Percentiles rank a stretch among this genome's conserved stretches.
These are phyloP conservation scores for Antedon mediterranea DNA, from an alignment of 53 echinoderm and acorn worm genomes.

Conservation along the genomic window DNA sequence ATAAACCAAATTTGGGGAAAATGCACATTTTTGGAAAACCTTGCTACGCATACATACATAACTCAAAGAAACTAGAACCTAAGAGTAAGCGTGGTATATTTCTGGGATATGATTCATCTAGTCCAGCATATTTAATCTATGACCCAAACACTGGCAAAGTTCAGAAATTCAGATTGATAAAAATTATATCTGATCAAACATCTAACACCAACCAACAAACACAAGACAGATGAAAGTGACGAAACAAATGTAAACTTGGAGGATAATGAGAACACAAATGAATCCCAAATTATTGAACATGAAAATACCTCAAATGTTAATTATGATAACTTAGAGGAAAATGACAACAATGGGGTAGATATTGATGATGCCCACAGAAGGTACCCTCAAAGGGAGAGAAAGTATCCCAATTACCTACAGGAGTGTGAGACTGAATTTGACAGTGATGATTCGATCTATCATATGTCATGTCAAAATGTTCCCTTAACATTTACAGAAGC, in stretches of 20 bases:
- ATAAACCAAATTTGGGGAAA: background rate
- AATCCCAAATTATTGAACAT: no score
- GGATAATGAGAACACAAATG: no score
- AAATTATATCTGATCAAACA: no score
- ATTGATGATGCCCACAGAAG: background rate
- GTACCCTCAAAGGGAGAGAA: conserved; percentile 13
- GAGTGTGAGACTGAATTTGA: conserved; percentile 7
- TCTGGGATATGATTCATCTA: background rate
- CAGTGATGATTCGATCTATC: background rate
- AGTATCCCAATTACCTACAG: conserved; percentile 10
- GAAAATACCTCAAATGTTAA: no score
- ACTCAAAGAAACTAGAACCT: background rate
- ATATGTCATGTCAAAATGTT: conserved; percentile 5
- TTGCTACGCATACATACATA: background rate
- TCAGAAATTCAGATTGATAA: background rate
- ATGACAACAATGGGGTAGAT: background rate
- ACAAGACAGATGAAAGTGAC: no score
- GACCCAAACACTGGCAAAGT: background rate
- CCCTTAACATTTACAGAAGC: conserved; percentile 26
- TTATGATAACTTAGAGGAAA: no score
- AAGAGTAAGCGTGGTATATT: background rate
- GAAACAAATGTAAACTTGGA: no score
- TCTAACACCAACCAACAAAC: no score
- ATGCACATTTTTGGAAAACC: background rate
- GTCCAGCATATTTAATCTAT: background rate